These are phyloP conservation scores for Hesperophylax magnus DNA, from an alignment of 1,140 invertebrate genomes.

Conservation along the genomic window DNA sequence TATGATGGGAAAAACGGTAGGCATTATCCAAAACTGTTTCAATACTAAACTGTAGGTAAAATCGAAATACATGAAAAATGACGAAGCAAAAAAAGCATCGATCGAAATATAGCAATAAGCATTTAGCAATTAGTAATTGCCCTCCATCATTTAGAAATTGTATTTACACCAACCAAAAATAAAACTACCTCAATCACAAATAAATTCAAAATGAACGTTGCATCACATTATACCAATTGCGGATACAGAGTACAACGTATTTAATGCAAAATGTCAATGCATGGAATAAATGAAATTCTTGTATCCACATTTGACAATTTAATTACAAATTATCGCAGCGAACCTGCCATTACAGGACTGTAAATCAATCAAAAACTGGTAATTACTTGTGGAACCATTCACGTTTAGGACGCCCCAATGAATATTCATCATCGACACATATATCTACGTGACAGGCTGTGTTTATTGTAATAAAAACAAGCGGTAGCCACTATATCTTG, in stretches of 20 bases:
- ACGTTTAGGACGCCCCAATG: conserved; percentile 46
- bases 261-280: conserved; percentile 43
- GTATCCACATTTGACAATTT: conserved; percentile 55
- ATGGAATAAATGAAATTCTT: conserved; percentile 50
- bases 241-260: conserved; percentile 18
- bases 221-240: not conserved
- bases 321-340: conserved; percentile 57
- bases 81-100: too few species aligned
- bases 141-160: too few species aligned
- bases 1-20: too few species aligned
- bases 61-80: too few species aligned
- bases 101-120: too few species aligned
- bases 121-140: too few species aligned
- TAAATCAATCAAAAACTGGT: conserved; percentile 57
- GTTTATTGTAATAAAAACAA: conserved; percentile 46
- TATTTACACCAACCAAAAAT: too few species aligned
- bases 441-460: conserved; percentile 47
- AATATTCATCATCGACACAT: conserved; percentile 55
- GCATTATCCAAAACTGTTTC: too few species aligned
- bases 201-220: not conserved
- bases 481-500: conserved; percentile 23
- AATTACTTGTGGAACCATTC: conserved; percentile 53
- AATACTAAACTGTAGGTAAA: too few species aligned
- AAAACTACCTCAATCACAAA: too few species aligned
- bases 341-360: conserved; percentile 53